Conservation (phyloP, 2,797 vertebrate genomes). For the Acanthis flammea region DNA sequence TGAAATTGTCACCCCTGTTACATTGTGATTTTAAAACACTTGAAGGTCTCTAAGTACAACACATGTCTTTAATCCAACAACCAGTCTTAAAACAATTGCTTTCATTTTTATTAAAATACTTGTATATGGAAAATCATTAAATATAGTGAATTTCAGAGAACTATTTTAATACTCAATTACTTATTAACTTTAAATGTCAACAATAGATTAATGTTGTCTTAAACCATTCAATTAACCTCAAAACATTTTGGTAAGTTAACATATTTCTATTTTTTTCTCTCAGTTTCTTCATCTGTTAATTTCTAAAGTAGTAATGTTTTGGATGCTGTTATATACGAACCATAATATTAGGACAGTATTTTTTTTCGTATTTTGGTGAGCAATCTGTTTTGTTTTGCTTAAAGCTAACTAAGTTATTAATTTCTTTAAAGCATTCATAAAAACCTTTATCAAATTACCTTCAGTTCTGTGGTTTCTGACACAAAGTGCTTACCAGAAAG, state of each 20-base stretch:
- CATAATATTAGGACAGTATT: neutral
- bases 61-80: neutral
- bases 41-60: neutral
- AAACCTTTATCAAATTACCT: neutral
- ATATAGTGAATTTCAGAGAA: neutral
- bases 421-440: neutral
- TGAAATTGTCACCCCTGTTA: neutral
- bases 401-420: neutral
- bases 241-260: neutral
- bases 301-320: neutral
- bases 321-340: neutral
- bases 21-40: neutral
- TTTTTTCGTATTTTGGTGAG: neutral
- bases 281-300: neutral
- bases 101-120: neutral
- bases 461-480: neutral
- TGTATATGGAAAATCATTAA: neutral
- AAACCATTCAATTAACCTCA: neutral
- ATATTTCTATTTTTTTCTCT: neutral
- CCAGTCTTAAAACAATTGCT: neutral
- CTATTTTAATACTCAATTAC: neutral
- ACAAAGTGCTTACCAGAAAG: neutral
- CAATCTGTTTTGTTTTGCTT: neutral
- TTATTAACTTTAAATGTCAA: neutral
- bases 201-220: neutral